Base-by-base conservation (phyloP, 2,113 vertebrate genomes). In the Paramisgurnus dabryanus region DNA sequence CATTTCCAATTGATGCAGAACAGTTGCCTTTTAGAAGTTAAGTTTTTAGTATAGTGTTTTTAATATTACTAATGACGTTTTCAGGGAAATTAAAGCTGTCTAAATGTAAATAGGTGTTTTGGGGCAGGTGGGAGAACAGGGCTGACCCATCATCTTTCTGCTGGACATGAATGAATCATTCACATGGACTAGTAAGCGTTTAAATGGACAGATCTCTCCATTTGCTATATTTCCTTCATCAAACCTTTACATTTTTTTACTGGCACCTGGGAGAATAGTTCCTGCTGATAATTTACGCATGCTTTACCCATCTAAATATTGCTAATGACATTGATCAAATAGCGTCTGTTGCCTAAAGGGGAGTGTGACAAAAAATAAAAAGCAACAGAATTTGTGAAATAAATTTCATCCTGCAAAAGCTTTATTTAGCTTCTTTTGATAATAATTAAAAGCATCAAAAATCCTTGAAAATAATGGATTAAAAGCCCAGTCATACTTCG, bases 201-300 rank as follows among this genome's bases (percentile, higher is more conserved):
- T 71, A 40, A 17, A 57, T 18, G 6, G 55, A n/a, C 7, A 7
- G 7, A 47, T 47, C 55, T 58, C 17, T 2, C n/a, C 11, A n/a
- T 12, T 57, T 15, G 6, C 34, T 12, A 3, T 58, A 4, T 41
- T 41, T 58, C 40, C 50, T 12, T 17, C 15, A 6, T 41, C 8
- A 72, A 4, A 10, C 17, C 6, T 47, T 55, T 72, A n/a, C n/a
- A n/a, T n/a, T n/a, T 17, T 12, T 58, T 72, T 40, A 57, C 53
- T 58, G 70, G 41, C 15, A 58, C 49, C 68, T 71, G 68, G 27
- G 7, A n/a, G 2, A 40, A 71, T 9, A 3, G 8, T 50, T 71
- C 15, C 12, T 47, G 12, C 47, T 40, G 53, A 55, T 55, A 40
- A 71, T 57, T 72, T 72, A 72, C 34, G 55, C 50, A 22, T 71